Base-by-base conservation (phyloP, 2,797 vertebrate genomes). In the Melanotaenia pygmaea region DNA sequence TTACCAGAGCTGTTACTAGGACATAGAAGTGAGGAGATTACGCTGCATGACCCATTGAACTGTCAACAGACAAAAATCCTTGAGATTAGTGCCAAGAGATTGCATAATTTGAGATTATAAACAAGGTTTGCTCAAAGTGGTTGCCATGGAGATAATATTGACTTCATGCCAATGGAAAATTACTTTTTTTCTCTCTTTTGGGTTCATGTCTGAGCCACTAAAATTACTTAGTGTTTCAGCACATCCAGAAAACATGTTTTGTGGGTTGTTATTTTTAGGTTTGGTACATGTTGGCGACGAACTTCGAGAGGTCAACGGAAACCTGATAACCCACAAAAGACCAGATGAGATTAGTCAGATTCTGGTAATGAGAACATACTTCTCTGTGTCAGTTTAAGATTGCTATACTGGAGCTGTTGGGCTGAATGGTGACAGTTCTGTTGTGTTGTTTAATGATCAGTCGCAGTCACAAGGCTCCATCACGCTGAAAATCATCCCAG, bases 291-390 rank as follows among this genome's bases (percentile, higher is more conserved):
- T 98, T 5, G 97, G 97, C 9, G 97, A 99, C 40, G 97, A 99
- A 73, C 94, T 99, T 9, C 95, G 96, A 64, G 97, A 99, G 88
- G 97, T 99, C 86, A 99, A 99, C 3, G 97, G 97, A 64, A 93
- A 97, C 66, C 84, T 95, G 13, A 96, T 98, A 73, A 94, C 95
- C 61, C 96, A 97, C 88, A 98, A 96, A 89, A 91, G 96, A 72
- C 97, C 97, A 0, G 97, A 98, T 47, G 97, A 98, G 91, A 98
- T 99, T 81, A 98, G 97, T 86, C 96, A 97, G 89, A 97, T 99
- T 87, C 93, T 99, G 97, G 97, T 93, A 86, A 70, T 38, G 32
- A 50, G 45, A 16, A 1, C 30, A 38, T 10, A 20, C 14, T 9
- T 58, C 50, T 59, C 24, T 4, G 40, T 30, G 57, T 26, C 4